Conservation (phyloP, 2,888 invertebrate genomes). For the Xestia c-nigrum region DNA sequence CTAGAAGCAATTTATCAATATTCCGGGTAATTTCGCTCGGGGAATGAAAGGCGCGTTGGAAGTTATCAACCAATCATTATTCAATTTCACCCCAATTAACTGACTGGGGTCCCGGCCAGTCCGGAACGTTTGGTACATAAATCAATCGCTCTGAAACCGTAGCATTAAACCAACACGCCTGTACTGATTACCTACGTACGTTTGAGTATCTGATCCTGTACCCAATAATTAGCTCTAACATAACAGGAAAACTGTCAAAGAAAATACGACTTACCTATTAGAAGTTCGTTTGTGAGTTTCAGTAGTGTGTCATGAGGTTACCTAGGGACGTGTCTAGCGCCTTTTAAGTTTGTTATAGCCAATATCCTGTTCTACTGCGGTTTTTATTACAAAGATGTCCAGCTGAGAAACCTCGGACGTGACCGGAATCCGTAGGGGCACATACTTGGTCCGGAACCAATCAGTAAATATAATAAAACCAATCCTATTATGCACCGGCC, state of each 20-base stretch:
- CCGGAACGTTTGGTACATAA: slow-evolving; percentile 69
- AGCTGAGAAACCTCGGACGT: slow-evolving; percentile 78
- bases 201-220: slow-evolving; percentile 51
- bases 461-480: slow-evolving; percentile 63
- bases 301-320: slow-evolving; percentile 80
- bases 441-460: slow-evolving; percentile 62
- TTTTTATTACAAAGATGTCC: slow-evolving; percentile 82
- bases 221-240: slow-evolving; percentile 40
- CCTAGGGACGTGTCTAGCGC: slow-evolving; percentile 73
- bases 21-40: slow-evolving; percentile 67
- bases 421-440: slow-evolving; percentile 72
- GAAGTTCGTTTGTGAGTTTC: slow-evolving; percentile 34
- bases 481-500: slow-evolving; percentile 52
- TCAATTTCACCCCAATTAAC: slow-evolving; percentile 79
- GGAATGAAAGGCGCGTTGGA: slow-evolving; percentile 64
- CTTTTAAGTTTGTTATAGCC: slow-evolving; percentile 81
- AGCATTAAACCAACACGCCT: slow-evolving; percentile 66
- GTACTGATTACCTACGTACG: slow-evolving; percentile 56
- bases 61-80: slow-evolving; percentile 77
- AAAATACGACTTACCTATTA: slow-evolving; percentile 10
- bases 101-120: slow-evolving; percentile 66
- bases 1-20: slow-evolving; percentile 64
- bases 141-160: slow-evolving; percentile 68
- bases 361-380: slow-evolving; percentile 79
- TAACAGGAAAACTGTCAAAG: background rate